phyloP scores from a whole-genome alignment of 2,888 invertebrate genomes.

The Zhengitettix transpicula region DNA sequence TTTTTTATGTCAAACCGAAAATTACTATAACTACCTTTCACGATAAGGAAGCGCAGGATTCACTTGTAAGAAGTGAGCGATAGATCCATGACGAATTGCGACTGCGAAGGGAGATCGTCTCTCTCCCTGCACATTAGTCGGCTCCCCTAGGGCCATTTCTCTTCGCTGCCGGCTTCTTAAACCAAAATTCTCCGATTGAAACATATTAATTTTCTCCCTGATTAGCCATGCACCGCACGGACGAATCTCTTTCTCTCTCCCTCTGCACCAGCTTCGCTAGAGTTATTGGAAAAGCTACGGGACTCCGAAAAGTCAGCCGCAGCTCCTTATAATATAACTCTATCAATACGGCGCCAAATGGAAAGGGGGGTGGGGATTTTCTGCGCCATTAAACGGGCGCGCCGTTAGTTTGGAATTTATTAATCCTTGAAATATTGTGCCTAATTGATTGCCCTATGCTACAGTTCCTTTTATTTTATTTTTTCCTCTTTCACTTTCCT shows the following conservation, averaged over 20 bases:
- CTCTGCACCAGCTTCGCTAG: neutral
- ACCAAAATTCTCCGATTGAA: constrained; percentile 2
- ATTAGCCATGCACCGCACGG: constrained; percentile 6
- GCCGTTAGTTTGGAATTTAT: constrained; percentile 11
- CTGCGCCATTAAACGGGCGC: constrained; percentile 10
- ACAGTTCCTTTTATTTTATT: neutral
- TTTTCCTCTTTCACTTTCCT: constrained; percentile 1
- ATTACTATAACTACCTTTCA: too few relatives aligned
- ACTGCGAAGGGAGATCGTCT: too few relatives aligned
- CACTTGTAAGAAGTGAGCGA: too few relatives aligned
- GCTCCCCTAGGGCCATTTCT: neutral
- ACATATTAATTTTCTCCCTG: constrained; percentile 6
- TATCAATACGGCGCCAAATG: neutral
- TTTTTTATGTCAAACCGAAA: too few relatives aligned
- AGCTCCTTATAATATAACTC: neutral
- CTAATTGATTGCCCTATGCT: constrained; percentile 7
- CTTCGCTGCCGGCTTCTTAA: neutral
- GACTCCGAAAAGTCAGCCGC: neutral
- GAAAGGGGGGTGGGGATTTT: constrained; percentile 7
- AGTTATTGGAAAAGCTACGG: neutral
- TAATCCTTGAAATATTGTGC: constrained; percentile 11
- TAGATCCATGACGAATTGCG: too few relatives aligned
- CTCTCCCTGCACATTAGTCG: too few relatives aligned
- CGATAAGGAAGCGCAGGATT: too few relatives aligned
- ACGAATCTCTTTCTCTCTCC: neutral